Conservation (phyloP, 2,113 vertebrate genomes). For the Myotis davidii region DNA sequence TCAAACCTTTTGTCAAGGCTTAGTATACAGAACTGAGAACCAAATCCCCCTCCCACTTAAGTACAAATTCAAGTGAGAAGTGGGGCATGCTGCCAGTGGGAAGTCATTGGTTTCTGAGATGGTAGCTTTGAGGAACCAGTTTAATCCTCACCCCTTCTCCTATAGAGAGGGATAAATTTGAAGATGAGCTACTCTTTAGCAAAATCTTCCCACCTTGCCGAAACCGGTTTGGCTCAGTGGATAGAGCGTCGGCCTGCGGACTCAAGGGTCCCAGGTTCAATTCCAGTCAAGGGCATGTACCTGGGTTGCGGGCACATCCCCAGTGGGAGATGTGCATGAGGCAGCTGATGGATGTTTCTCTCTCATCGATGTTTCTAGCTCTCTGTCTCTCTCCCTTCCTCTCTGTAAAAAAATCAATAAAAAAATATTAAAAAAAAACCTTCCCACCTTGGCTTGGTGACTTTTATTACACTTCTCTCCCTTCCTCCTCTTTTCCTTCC, state of each 20-base stretch:
- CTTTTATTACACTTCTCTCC: background rate
- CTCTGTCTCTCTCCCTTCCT: too few species aligned
- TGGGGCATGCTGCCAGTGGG: background rate
- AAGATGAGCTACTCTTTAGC: background rate
- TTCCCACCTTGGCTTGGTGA: background rate
- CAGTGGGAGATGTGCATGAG: too few species aligned
- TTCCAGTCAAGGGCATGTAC: too few species aligned
- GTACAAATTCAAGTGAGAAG: background rate
- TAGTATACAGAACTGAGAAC: background rate
- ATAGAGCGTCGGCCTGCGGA: too few species aligned
- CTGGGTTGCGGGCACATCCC: too few species aligned
- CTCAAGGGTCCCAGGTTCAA: too few species aligned
- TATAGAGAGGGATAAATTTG: background rate
- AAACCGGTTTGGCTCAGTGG: too few species aligned
- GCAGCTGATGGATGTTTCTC: too few species aligned
- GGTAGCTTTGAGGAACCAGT: background rate
- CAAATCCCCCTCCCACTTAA: background rate
- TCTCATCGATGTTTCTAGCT: too few species aligned
- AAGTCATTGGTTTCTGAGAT: background rate
- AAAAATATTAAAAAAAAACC: too few species aligned
- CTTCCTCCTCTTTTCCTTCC: background rate
- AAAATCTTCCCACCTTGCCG: background rate
- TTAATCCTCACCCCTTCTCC: background rate
- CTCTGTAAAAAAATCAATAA: too few species aligned
- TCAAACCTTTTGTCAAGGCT: background rate